Evolutionary conservation across 2,888 invertebrate species (phyloP).

Genomic region (Aphodius granarius): DNA sequence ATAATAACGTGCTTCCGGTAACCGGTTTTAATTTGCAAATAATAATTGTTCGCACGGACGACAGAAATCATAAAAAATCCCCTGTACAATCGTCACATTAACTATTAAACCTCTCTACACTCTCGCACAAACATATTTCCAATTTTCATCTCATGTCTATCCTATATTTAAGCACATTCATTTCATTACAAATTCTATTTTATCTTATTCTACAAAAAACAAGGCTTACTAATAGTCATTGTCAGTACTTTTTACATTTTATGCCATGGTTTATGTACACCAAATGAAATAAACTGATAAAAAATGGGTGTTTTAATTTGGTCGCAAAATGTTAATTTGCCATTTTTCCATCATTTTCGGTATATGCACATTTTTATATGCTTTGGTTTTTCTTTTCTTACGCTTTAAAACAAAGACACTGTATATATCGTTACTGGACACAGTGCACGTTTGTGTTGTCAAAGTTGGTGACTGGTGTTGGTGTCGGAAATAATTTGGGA

Average conservation of each 20-base stretch:
- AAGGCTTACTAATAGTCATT: no score
- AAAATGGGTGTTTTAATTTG: background rate
- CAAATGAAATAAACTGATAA: no score
- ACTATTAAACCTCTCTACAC: background rate
- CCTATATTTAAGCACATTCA: background rate
- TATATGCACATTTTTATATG: no score
- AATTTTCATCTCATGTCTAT: background rate
- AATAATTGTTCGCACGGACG: background rate
- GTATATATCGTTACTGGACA: no score
- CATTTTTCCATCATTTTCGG: no score
- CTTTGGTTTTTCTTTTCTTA: no score
- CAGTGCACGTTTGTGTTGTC: background rate
- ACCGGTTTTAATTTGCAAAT: slow-evolving; percentile 10
- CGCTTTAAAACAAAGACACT: no score
- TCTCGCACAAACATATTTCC: background rate
- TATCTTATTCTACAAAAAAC: no score
- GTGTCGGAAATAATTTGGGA: background rate
- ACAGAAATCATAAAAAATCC: background rate
- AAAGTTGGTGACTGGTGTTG: background rate
- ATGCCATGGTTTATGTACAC: no score
- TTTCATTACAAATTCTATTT: background rate
- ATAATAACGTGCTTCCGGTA: background rate
- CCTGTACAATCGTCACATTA: background rate
- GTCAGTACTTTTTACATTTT: no score
- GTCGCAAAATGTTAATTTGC: background rate